phyloP scores from a whole-genome alignment of 2,113 vertebrate genomes.

The Eurypyga helias region DNA sequence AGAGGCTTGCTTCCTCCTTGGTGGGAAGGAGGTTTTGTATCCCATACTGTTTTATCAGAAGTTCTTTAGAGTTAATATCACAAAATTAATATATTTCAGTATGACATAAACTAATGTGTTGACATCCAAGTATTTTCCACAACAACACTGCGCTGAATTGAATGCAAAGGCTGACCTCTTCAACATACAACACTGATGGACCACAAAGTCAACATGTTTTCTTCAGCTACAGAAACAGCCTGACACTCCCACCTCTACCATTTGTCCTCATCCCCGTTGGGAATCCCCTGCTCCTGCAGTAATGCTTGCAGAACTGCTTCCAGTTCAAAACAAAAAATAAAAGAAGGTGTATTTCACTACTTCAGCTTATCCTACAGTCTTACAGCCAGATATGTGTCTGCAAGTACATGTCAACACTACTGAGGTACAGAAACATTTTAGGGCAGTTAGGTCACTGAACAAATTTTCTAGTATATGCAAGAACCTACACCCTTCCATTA shows the following conservation, averaged over 20 bases:
- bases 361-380: neutral
- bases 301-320: neutral
- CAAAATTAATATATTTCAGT: neutral
- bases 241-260: neutral
- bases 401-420: neutral
- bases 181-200: neutral
- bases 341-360: neutral
- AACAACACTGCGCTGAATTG: neutral
- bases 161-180: neutral
- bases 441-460: neutral
- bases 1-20: neutral
- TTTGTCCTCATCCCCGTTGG: accelerated
- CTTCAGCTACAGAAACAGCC: neutral
- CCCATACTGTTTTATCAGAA: neutral
- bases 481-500: neutral
- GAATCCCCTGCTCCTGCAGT: neutral
- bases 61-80: neutral
- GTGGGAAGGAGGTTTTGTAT: neutral
- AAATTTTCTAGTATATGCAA: neutral
- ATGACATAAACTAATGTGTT: neutral
- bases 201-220: neutral
- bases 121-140: neutral
- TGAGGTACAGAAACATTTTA: neutral
- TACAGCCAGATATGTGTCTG: neutral
- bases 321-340: neutral